Evolutionary conservation across 1,140 invertebrate genomes (phyloP), one percentile per base, ranked within the genome.

Genomic region (Drosophila simulans): DNA sequence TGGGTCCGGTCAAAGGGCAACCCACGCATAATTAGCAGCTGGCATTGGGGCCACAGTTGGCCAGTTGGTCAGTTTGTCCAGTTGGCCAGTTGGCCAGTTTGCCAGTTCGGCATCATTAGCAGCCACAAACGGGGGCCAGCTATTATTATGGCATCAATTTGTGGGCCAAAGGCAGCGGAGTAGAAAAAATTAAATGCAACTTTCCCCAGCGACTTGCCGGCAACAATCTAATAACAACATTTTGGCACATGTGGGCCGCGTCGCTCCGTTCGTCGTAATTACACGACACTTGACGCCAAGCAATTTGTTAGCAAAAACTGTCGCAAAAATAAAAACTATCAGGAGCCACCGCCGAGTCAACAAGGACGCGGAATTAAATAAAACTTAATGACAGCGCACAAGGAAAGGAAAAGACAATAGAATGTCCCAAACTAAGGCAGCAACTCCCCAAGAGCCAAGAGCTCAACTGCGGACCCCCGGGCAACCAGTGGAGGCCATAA

Each of bases 231-330:
- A 88, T 88, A 88, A 88, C 84, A 88, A 83, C 83, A 88, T 86
- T 86, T 86, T 79, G 83, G 65, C 54, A 55, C 71, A 58, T 79
- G 69, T 68, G 68, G 57, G 35, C 39, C 58, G 13, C 34, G 40
- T 56, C 15, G 39, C 22, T 75, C 74, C 77, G 56, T 75, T 71
- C 74, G 57, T 64, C 89, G 89, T 91, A 91, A 91, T 91, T 91
- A 91, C 89, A 91, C 76, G 83, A 91, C 89, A 91, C 89, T 91
- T 91, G 89, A 91, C 89, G 89, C 89, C 91, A 80, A 91, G 89
- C 89, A 91, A 91, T 91, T 91, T 91, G 89, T 91, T 91, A 75
- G 80, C 84, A 74, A 84, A 90, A 86, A 86, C 79, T 86, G 83
- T 88, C 79, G 83, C 83, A 86, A 88, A 80, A 85, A 89, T 90